Conservation (phyloP, 1,140 invertebrate species). For the Chrysopa pallens region DNA sequence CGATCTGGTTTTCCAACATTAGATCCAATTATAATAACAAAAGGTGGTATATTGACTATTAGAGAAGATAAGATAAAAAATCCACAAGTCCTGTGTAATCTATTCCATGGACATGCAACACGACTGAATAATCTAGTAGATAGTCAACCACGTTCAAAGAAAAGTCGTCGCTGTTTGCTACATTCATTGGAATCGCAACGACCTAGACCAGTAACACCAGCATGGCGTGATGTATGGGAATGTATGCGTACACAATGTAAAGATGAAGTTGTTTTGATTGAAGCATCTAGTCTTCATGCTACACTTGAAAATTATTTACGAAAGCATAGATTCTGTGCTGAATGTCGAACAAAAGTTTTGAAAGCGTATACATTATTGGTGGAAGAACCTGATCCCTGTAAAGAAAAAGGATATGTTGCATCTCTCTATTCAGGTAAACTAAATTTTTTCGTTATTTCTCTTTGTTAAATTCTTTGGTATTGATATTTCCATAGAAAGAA, state of each 20-base stretch:
- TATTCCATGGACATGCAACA: constrained; percentile 69
- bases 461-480: too few species aligned
- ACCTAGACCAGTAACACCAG: constrained; percentile 43
- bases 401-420: constrained; percentile 77
- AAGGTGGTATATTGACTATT: constrained; percentile 53
- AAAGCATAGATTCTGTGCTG: constrained; percentile 83
- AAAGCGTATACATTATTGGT: constrained; percentile 71
- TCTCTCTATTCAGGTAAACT: constrained; percentile 53
- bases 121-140: constrained; percentile 60
- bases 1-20: constrained; percentile 65
- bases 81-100: constrained; percentile 57
- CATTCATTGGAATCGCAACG: constrained; percentile 78
- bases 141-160: constrained; percentile 54
- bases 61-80: constrained; percentile 56
- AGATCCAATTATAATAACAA: constrained; percentile 55
- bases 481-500: too few species aligned
- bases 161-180: constrained; percentile 66
- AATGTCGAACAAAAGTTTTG: constrained; percentile 76
- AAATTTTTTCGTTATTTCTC: too few species aligned
- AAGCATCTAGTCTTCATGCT: constrained; percentile 59
- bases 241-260: constrained; percentile 66
- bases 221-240: constrained; percentile 74
- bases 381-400: constrained; percentile 60
- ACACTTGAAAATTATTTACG: constrained; percentile 76
- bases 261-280: constrained; percentile 71